Percentiles rank a stretch among this genome's conserved stretches.
These are phyloP conservation scores for Mesoligia furuncula DNA, from an alignment of 2,888 invertebrate species.

Conservation along the genomic window DNA sequence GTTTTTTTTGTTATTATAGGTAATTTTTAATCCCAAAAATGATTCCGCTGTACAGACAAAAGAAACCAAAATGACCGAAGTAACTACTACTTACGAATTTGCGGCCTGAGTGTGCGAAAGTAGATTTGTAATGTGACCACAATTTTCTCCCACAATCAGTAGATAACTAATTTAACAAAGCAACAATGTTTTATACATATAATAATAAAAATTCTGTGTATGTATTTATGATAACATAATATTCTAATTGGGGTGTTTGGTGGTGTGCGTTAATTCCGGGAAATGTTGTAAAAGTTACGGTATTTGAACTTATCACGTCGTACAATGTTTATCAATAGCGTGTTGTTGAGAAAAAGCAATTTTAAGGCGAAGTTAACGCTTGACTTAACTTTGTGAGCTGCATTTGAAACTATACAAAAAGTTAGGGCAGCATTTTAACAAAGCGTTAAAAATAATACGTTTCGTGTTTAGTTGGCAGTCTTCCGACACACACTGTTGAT, in stretches of 20 bases:
- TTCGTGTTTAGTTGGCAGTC: not conserved
- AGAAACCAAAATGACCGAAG: not conserved
- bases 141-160: not conserved
- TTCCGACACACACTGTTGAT: not conserved
- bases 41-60: not conserved
- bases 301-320: not conserved
- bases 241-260: not conserved
- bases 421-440: too few relatives aligned
- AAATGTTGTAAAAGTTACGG: not conserved
- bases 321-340: not conserved
- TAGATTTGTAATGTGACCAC: not conserved
- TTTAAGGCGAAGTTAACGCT: not conserved
- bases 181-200: not conserved
- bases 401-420: not conserved
- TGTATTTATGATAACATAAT: not conserved
- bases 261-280: not conserved
- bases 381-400: not conserved
- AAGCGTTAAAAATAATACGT: not conserved
- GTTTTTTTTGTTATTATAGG: not conserved
- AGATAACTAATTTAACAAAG: not conserved
- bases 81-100: too few relatives aligned
- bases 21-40: not conserved
- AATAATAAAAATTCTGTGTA: not conserved
- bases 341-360: not conserved
- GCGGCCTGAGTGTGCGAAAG: too few relatives aligned